Evolutionary conservation across 2,888 invertebrate genomes (phyloP).

Genomic region (Lamellibrachia columna): DNA sequence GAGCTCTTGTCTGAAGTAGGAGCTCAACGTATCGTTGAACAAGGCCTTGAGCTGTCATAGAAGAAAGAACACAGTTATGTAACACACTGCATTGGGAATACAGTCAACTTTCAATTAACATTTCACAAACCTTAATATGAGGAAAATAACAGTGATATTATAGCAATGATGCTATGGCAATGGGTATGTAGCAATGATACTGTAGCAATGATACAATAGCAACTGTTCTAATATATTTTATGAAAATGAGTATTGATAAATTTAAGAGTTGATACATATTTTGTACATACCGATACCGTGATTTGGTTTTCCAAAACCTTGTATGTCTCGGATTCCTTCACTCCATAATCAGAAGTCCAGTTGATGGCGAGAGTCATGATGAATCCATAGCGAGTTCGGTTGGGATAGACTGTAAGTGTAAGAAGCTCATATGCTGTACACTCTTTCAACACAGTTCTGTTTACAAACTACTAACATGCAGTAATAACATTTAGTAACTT

Average conservation of each 20-base stretch:
- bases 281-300: background rate
- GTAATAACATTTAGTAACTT: background rate
- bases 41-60: background rate
- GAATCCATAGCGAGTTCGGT: background rate
- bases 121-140: background rate
- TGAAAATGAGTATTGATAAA: background rate
- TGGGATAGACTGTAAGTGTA: background rate
- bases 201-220: no score
- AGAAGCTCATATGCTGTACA: background rate
- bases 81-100: background rate
- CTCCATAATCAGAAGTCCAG: background rate
- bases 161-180: no score
- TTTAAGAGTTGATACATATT: background rate
- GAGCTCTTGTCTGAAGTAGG: background rate
- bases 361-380: background rate
- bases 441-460: background rate
- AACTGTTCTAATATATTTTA: background rate
- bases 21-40: background rate
- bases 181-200: no score
- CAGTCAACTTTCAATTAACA: background rate
- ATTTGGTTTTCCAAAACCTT: background rate
- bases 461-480: background rate
- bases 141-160: no score
- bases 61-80: background rate
- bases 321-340: background rate